Conservation (phyloP, 2,888 invertebrate genomes). For the Cremastinae sp. region DNA sequence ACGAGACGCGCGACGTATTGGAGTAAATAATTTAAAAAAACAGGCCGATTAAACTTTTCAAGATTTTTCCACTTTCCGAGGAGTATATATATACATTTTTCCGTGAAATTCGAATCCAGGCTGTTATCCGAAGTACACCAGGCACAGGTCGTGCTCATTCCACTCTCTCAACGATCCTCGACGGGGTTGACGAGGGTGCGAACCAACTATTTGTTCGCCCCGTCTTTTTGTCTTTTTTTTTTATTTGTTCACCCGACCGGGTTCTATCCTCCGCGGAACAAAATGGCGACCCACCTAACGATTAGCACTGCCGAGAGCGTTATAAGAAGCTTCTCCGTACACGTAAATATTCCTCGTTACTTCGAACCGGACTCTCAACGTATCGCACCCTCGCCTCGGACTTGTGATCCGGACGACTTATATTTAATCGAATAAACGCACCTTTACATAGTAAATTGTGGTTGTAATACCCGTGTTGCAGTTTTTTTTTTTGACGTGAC, state of each 20-base stretch:
- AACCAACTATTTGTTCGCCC: slow-evolving; percentile 71
- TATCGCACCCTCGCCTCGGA: slow-evolving; percentile 26
- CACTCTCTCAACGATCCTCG: slow-evolving; percentile 45
- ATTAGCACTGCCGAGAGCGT: slow-evolving; percentile 75
- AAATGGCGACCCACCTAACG: slow-evolving; percentile 79
- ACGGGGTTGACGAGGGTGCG: slow-evolving; percentile 62
- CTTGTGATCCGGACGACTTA: slow-evolving; percentile 30
- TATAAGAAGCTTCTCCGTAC: slow-evolving; percentile 50
- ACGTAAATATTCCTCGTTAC: slow-evolving; percentile 42
- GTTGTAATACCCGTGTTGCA: slow-evolving; percentile 76
- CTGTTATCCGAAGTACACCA: slow-evolving; percentile 29
- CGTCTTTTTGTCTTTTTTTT: slow-evolving; percentile 58
- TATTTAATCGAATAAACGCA: slow-evolving; percentile 68
- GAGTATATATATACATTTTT: slow-evolving; percentile 24
- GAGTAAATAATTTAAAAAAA: slow-evolving; percentile 20
- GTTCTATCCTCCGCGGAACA: slow-evolving; percentile 75
- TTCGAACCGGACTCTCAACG: slow-evolving; percentile 32
- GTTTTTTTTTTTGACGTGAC: slow-evolving; percentile 78
- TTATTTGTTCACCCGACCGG: slow-evolving; percentile 72
- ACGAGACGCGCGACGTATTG: slow-evolving; percentile 33
- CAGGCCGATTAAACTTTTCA: slow-evolving; percentile 5
- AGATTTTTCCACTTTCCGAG: slow-evolving; percentile 32
- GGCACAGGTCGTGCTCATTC: slow-evolving; percentile 23
- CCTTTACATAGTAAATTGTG: slow-evolving; percentile 78
- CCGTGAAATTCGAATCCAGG: slow-evolving; percentile 20